Evolutionary conservation across 2,113 vertebrate genomes (phyloP).

Genomic region (Paratilapia polleni): DNA sequence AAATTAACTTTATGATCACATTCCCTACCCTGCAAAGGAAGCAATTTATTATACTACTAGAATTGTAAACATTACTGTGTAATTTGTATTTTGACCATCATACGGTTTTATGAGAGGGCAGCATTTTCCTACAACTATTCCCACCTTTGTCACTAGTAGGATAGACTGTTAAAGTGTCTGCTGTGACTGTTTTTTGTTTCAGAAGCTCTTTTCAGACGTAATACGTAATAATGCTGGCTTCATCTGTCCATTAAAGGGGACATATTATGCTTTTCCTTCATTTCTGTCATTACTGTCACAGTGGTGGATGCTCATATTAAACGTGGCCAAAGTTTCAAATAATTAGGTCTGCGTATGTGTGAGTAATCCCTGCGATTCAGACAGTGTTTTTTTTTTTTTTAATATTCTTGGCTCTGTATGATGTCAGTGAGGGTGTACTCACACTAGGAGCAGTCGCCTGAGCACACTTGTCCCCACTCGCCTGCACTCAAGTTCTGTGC

Average conservation of each 20-base stretch:
- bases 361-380: no score
- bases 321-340: not conserved
- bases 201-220: not conserved
- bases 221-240: not conserved
- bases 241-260: accelerated
- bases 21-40: not conserved
- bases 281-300: not conserved
- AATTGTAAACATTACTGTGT: not conserved
- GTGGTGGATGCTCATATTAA: not conserved
- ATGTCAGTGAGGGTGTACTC: not conserved
- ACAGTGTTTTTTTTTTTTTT: no score
- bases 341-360: no score
- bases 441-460: not conserved
- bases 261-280: not conserved
- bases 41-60: not conserved
- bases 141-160: not conserved
- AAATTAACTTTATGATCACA: not conserved
- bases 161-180: not conserved
- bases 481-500: not conserved
- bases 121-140: not conserved
- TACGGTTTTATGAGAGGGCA: not conserved
- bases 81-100: not conserved
- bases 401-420: not conserved
- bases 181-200: not conserved
- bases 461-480: not conserved